Conservation (phyloP, 2,113 vertebrate species). For the Hemibagrus wyckioides region DNA sequence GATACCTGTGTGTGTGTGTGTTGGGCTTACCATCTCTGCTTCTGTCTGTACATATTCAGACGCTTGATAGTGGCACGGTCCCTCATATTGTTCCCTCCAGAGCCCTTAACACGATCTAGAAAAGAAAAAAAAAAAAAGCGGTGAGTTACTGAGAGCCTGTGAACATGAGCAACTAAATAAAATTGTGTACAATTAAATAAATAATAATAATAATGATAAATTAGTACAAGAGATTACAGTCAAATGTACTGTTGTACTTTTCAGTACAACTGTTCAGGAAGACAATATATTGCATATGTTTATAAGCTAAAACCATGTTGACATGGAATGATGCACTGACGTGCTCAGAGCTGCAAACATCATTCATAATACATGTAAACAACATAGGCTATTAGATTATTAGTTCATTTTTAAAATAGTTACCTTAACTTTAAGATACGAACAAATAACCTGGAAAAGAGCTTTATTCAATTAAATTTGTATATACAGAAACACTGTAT, state of each 20-base stretch:
- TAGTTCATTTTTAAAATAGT: neutral
- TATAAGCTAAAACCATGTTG: neutral
- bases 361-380: neutral
- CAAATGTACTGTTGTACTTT: neutral
- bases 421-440: neutral
- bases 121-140: too few species aligned
- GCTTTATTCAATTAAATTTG: neutral
- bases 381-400: neutral
- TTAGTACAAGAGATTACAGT: neutral
- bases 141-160: neutral
- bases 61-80: slow-evolving; percentile 92
- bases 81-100: slow-evolving; percentile 89
- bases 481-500: too few species aligned
- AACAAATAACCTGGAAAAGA: neutral
- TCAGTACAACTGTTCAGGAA: neutral
- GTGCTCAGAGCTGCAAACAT: neutral
- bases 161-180: neutral
- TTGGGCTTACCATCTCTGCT: slow-evolving; percentile 84
- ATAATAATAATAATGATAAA: neutral
- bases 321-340: neutral
- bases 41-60: slow-evolving; percentile 97
- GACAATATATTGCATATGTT: neutral
- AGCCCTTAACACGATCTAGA: slow-evolving; percentile 85
- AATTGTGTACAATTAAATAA: neutral
- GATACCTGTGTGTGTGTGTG: neutral